These are phyloP conservation scores for Drosophila cardini DNA, from an alignment of 1,140 invertebrate genomes.

Conservation along the genomic window DNA sequence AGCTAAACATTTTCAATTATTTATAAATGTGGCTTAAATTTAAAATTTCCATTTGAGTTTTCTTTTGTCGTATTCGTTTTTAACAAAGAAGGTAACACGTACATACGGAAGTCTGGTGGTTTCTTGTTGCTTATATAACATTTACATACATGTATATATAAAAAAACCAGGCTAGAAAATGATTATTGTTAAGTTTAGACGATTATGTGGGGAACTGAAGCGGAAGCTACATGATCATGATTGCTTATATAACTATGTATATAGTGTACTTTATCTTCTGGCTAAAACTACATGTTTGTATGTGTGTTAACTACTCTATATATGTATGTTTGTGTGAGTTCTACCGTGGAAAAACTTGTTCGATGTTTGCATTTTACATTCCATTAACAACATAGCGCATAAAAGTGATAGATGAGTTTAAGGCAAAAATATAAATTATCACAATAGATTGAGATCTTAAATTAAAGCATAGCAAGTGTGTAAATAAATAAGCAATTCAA, in stretches of 20 bases:
- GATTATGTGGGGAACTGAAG: constrained; percentile 46
- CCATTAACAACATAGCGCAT: constrained; percentile 47
- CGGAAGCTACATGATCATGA: constrained; percentile 67
- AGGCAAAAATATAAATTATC: constrained; percentile 75
- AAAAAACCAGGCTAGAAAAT: constrained; percentile 44
- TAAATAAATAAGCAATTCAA: constrained; percentile 42
- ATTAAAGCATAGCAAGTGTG: constrained; percentile 71
- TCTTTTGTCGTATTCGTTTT: constrained; percentile 28
- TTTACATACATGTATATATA: constrained; percentile 15
- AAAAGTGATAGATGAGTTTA: constrained; percentile 52
- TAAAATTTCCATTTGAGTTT: constrained; percentile 63
- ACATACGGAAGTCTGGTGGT: constrained; percentile 76
- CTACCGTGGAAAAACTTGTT: constrained; percentile 69
- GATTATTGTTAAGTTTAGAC: constrained; percentile 29
- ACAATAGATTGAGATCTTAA: constrained; percentile 82
- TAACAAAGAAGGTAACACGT: constrained; percentile 75
- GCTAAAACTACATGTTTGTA: constrained; percentile 26
- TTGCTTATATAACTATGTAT: constrained; percentile 47
- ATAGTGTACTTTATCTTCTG: constrained; percentile 3
- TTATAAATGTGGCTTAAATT: constrained; percentile 54
- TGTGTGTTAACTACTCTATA: constrained; percentile 18
- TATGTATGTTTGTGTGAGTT: constrained; percentile 32
- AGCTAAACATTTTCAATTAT: constrained; percentile 79
- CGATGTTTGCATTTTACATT: constrained; percentile 66
- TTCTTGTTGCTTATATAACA: constrained; percentile 64